Conservation (phyloP, 2,888 invertebrate species). For the Rhagophthalmus giganteus region DNA sequence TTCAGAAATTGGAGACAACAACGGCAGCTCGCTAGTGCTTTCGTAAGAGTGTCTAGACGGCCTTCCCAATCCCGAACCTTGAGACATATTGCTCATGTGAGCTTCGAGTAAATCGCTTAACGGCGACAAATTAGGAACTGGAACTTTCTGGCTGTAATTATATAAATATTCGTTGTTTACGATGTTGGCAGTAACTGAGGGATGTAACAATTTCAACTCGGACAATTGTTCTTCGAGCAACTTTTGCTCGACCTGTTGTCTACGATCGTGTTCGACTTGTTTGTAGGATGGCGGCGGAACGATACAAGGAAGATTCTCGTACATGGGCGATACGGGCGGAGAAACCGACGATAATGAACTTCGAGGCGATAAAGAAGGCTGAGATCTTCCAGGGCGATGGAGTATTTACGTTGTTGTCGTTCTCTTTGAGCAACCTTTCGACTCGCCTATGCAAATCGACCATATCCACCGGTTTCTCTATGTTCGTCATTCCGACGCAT, state of each 20-base stretch:
- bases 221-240: slow-evolving; percentile 46
- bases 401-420: slow-evolving; percentile 55
- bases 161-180: slow-evolving; percentile 36
- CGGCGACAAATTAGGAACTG: slow-evolving; percentile 47
- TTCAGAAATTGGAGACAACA: slow-evolving; percentile 86
- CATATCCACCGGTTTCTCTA: slow-evolving; percentile 79
- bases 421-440: slow-evolving; percentile 58
- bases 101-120: slow-evolving; percentile 48
- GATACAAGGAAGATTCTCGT: slow-evolving; percentile 59
- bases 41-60: slow-evolving; percentile 56
- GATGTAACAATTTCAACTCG: slow-evolving; percentile 41
- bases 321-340: slow-evolving; percentile 78
- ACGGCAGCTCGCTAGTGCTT: slow-evolving; percentile 62
- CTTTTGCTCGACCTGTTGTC: slow-evolving; percentile 46
- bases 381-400: slow-evolving; percentile 75
- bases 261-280: slow-evolving; percentile 69
- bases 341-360: slow-evolving; percentile 86
- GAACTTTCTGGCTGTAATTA: slow-evolving; percentile 42
- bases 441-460: slow-evolving; percentile 87
- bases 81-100: slow-evolving; percentile 59
- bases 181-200: slow-evolving; percentile 15
- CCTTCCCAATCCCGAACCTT: slow-evolving; percentile 62
- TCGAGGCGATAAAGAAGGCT: slow-evolving; percentile 81
- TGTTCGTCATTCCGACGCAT: slow-evolving; percentile 58
- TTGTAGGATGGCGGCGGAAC: slow-evolving; percentile 66